phyloP scores from a whole-genome alignment of 2,888 invertebrate genomes.

The Parnassius apollo region DNA sequence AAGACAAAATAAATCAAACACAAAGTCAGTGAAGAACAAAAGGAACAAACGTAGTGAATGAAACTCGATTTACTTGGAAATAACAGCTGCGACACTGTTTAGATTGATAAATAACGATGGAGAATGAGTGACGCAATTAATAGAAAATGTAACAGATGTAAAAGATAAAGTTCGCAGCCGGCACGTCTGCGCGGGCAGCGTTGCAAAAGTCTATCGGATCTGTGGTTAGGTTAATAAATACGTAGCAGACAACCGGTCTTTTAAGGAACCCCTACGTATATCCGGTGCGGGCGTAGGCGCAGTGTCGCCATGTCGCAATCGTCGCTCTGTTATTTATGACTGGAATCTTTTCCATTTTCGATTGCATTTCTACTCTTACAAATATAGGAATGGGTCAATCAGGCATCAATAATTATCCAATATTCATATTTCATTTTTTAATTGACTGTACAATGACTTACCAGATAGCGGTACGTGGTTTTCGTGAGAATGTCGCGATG shows the following conservation, averaged over 20 bases:
- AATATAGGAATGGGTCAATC: constrained; percentile 22
- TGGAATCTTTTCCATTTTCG: constrained; percentile 48
- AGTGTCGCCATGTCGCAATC: constrained; percentile 63
- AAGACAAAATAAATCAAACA: constrained; percentile 15
- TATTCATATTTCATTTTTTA: not conserved
- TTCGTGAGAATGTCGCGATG: constrained; percentile 74
- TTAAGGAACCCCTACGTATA: constrained; percentile 76
- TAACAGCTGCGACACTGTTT: constrained; percentile 58
- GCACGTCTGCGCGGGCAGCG: constrained; percentile 66
- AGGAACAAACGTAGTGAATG: constrained; percentile 59
- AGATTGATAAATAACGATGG: constrained; percentile 61
- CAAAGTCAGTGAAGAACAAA: constrained; percentile 10
- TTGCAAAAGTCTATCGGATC: constrained; percentile 63
- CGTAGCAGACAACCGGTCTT: constrained; percentile 64
- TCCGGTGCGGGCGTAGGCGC: constrained; percentile 67
- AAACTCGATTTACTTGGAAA: constrained; percentile 57
- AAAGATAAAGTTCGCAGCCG: constrained; percentile 67
- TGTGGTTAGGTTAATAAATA: constrained; percentile 47
- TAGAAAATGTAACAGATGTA: constrained; percentile 71
- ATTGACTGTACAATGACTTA: constrained; percentile 64
- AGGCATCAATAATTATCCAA: constrained; percentile 5
- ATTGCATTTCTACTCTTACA: constrained; percentile 35
- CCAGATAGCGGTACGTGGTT: constrained; percentile 87
- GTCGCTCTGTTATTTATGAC: constrained; percentile 68
- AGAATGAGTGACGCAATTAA: constrained; percentile 71